Conservation (phyloP, 2,113 vertebrate genomes). For the Daphoenositta chrysoptera region DNA sequence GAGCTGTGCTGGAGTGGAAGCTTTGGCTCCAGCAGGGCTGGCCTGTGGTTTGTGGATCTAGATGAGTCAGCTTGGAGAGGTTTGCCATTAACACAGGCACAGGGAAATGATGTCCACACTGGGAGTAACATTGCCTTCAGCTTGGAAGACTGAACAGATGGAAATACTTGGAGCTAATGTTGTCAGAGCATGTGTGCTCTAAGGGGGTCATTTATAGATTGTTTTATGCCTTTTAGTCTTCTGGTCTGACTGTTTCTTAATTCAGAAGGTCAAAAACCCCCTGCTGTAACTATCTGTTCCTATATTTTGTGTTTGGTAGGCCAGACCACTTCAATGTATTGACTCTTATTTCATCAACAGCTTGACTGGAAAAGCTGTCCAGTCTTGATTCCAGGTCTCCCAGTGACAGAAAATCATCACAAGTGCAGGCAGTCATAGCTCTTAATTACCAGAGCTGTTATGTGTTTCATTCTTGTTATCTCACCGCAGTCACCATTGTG, state of each 20-base stretch:
- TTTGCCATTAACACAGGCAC: neutral
- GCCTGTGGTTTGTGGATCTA: neutral
- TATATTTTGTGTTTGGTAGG: neutral
- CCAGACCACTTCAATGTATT: neutral
- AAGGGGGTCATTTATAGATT: neutral
- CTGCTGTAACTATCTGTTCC: neutral
- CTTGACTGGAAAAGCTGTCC: neutral
- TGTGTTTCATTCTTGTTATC: neutral
- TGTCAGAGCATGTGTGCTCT: neutral
- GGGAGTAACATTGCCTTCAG: neutral
- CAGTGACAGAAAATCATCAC: neutral
- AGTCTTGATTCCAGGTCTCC: constrained; percentile 1
- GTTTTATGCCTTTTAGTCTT: neutral
- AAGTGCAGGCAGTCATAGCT: neutral
- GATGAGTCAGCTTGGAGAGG: neutral
- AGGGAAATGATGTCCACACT: neutral
- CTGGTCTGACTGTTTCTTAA: neutral
- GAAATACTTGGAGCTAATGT: neutral
- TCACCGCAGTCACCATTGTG: neutral
- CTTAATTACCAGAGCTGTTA: neutral
- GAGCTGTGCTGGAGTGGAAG: neutral
- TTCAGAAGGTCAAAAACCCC: neutral
- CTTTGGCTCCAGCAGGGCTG: neutral
- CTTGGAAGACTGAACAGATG: neutral
- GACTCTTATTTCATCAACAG: neutral